A percentile compares a stretch with the other conserved stretches of the same genome.
Conservation (phyloP, 1,140 invertebrate species). For the Bombus waltoni region DNA sequence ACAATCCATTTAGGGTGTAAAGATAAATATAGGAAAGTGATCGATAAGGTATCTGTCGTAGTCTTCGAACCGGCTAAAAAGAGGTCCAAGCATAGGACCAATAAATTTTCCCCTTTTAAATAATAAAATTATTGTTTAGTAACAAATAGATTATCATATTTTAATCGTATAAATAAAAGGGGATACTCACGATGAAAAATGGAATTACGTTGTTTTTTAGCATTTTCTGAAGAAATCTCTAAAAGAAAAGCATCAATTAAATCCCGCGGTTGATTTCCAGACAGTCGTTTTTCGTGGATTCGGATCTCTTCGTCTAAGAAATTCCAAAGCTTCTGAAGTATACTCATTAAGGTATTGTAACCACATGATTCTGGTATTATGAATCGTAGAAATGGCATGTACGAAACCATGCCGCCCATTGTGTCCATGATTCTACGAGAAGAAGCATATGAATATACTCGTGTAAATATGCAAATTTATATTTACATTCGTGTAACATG, state of each 20-base stretch:
- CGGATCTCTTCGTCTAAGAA: conserved; percentile 81
- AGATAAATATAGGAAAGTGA: conserved; percentile 86
- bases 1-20: conserved; percentile 86
- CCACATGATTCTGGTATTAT: conserved; percentile 84
- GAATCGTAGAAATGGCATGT: conserved; percentile 86
- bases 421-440: conserved; percentile 83
- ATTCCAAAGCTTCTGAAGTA: conserved; percentile 77
- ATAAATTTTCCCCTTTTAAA: conserved; percentile 85
- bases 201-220: background rate
- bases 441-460: background rate
- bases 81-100: conserved; percentile 87
- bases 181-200: conserved; percentile 74
- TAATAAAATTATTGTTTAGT: conserved; percentile 3
- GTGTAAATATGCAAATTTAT: background rate
- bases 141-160: background rate
- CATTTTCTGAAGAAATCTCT: conserved; percentile 77
- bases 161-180: background rate
- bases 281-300: conserved; percentile 83
- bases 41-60: conserved; percentile 86
- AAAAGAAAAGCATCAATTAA: conserved; percentile 88
- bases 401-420: conserved; percentile 87
- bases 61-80: conserved; percentile 89
- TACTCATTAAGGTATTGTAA: conserved; percentile 82
- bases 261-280: conserved; percentile 84
- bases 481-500: no score